Base-by-base conservation (phyloP, 2,888 invertebrate species). In the Tenthredo mesomela region DNA sequence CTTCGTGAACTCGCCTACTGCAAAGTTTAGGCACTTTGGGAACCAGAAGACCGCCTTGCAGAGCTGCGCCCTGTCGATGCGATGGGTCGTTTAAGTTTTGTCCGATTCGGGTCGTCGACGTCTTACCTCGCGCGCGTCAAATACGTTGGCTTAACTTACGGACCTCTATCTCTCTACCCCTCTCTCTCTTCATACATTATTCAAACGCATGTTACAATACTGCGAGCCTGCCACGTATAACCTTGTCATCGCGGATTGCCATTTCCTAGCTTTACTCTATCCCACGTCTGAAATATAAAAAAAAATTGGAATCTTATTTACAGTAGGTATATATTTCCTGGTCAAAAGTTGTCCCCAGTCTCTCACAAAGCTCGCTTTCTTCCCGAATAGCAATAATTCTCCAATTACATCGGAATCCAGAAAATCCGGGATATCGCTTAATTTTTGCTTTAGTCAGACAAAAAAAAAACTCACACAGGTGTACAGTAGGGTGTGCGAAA, bases 11-110 rank as follows among this genome's bases (percentile, higher is more conserved):
- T 61, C 5, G 21, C 37, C 58, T 80, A 21, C 15, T 47, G 15
- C 80, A 80, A 80, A 80, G 80, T 80, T 80, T 61, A 80, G 80
- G 58, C 80, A 80, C 80, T 80, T 80, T 80, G 25, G 40, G 40
- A 80, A 80, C 40, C 80, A 80, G 37, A 40, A 77, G 58, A 80
- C 58, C 58, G 40, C 37, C 37, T 61, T 61, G 54, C 18, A 77
- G 29, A 29, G 18, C 25, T 40, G 71, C 54, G 21, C 67, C 9
- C 1, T 18, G 71, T 18, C 50, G 77, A 25, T 33, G 25, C 18
- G 33, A 77, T 61, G 61, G 61, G 61, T 80, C 40, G 58, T 80
- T 80, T 50, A 80, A 80, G 80, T 80, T 80, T 80, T 80, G 80
- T 80, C 80, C 61, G 33, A 80, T 40, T 80, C 40, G 37, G 21